Percentiles rank a stretch among this genome's conserved stretches.
Evolutionary conservation across 2,113 vertebrate species (phyloP).

Genomic region (Psittacula cyanocephala): DNA sequence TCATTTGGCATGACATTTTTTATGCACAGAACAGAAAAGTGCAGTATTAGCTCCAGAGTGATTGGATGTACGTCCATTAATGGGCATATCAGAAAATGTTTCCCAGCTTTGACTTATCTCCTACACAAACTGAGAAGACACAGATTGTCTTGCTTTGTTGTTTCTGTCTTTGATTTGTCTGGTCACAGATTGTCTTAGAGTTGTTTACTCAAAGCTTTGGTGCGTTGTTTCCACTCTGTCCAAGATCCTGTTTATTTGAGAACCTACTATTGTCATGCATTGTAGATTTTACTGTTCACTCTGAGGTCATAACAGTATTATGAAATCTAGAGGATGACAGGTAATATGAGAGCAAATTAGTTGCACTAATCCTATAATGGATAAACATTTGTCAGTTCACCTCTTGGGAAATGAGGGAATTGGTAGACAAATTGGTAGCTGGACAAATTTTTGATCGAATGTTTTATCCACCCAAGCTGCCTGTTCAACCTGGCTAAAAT

Average conservation of each 20-base stretch:
- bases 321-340: neutral
- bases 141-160: neutral
- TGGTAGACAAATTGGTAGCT: neutral
- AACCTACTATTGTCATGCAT: neutral
- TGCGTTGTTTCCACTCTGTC: neutral
- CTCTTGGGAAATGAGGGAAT: neutral
- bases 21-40: constrained; percentile 58
- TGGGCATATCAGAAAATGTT: constrained; percentile 27
- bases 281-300: neutral
- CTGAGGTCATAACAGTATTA: neutral
- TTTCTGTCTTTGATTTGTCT: too few species aligned
- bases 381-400: neutral
- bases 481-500: neutral
- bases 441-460: neutral
- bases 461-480: neutral
- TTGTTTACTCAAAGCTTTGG: too few species aligned
- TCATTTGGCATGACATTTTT: constrained; percentile 62
- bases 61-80: constrained; percentile 49
- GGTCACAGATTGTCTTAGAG: too few species aligned
- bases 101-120: neutral
- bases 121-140: constrained; percentile 2
- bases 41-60: constrained; percentile 54
- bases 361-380: neutral
- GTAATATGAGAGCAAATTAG: neutral
- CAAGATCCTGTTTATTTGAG: neutral